A percentile compares a stretch with the other conserved stretches of the same genome.
Conservation (phyloP, 1,140 invertebrate genomes). For the Bilobella aurantiaca region DNA sequence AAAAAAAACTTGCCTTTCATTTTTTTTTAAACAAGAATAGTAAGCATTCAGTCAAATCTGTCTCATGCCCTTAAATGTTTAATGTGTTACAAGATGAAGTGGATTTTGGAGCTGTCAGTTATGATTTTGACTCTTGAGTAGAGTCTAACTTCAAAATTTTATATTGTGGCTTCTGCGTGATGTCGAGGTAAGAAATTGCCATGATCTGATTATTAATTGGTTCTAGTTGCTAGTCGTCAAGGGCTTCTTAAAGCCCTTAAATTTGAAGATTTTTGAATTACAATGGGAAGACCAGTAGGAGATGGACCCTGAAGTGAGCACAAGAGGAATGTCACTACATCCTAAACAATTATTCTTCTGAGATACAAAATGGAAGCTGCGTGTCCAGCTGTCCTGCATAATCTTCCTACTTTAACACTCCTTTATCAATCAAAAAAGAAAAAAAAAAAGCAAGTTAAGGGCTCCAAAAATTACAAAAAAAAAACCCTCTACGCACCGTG, state of each 20-base stretch:
- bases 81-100: conserved; percentile 27
- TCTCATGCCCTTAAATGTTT: conserved; percentile 11
- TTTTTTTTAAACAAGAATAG: background rate
- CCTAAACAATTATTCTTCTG: background rate
- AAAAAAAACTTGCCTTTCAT: background rate
- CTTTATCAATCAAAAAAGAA: background rate
- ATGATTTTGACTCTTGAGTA: conserved; percentile 27
- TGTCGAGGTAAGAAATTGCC: background rate
- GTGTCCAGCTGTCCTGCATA: background rate
- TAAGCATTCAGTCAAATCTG: background rate
- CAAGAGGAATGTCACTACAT: background rate
- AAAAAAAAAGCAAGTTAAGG: background rate
- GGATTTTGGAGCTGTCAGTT: conserved; percentile 34
- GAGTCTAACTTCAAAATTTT: background rate
- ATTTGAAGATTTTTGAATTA: background rate
- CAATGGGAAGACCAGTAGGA: conserved; percentile 2
- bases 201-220: conserved; percentile 23
- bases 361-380: too few species aligned
- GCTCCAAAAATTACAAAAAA: background rate
- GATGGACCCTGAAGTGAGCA: background rate
- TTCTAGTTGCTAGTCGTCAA: background rate
- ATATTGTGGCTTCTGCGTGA: background rate
- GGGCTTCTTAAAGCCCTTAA: background rate
- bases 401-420: background rate
- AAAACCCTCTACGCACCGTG: too few species aligned